Percentiles rank a stretch among this genome's conserved stretches.
Evolutionary conservation across 2,888 invertebrate species (phyloP).

Genomic region (Stegana nigrithorax): DNA sequence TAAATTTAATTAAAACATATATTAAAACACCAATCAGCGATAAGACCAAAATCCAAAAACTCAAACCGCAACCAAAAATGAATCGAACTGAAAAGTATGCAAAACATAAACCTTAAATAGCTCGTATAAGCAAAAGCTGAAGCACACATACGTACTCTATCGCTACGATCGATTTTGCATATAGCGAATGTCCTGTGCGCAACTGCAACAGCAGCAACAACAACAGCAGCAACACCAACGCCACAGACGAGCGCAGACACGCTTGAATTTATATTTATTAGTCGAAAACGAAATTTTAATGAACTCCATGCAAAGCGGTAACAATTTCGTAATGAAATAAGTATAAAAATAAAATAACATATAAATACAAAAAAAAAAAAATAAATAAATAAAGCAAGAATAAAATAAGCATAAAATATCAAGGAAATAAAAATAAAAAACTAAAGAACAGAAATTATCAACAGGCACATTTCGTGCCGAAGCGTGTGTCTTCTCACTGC

Average conservation of each 20-base stretch:
- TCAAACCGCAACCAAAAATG: too few species aligned
- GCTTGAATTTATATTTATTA: constrained; percentile 63
- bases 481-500: not conserved
- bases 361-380: constrained; percentile 29
- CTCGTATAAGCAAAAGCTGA: not conserved
- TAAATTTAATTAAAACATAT: constrained; percentile 19
- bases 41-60: too few species aligned
- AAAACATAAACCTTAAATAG: not conserved
- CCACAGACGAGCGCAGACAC: too few species aligned
- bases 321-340: constrained; percentile 48
- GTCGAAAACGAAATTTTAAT: constrained; percentile 66
- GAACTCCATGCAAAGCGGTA: constrained; percentile 48
- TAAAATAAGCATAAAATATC: constrained; percentile 41
- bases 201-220: too few species aligned
- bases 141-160: not conserved
- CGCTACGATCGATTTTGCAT: too few species aligned
- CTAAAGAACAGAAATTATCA: constrained; percentile 23
- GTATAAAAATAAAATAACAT: constrained; percentile 41
- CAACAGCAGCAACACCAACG: too few species aligned
- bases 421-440: constrained; percentile 32
- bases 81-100: too few species aligned
- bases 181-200: too few species aligned
- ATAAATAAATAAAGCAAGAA: constrained; percentile 42
- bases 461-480: constrained; percentile 20
- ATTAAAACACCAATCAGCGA: constrained; percentile 8